Evolutionary conservation across 2,888 invertebrate species (phyloP), one percentile per base, ranked within the genome.

Genomic region (Amblyjoppa fuscipennis): DNA sequence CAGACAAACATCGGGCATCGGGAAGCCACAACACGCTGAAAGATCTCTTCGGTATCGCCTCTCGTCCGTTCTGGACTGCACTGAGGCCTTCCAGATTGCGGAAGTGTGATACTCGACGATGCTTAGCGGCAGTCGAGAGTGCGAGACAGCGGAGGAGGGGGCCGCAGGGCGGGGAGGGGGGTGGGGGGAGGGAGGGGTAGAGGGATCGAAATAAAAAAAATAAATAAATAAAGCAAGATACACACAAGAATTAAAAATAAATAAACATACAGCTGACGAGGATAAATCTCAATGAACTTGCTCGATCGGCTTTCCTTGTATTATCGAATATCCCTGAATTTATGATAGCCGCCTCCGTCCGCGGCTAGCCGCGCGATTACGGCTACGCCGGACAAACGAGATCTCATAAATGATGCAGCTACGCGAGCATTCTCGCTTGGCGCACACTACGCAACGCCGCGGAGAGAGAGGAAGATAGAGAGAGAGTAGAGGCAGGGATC

Each of bases 361-460:
- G 41, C 7, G 41, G 16, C 11, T 7, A 16, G 64, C 41, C 28
- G 64, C 49, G 68, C 69, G 59, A 45, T n/a, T 45, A 49, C n/a
- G 68, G 25, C 38, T 38, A 34, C 76, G 51, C 51, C 16, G 69
- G 81, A 69, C 81, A 70, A 81, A 75, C 81, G 69, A 70, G 80
- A 80, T 80, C 71, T 64, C 80, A 75, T 81, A 81, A 81, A 81
- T 75, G 75, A 81, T 75, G 75, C 69, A 70, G 69, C 74, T 69
- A 41, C 34, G 13, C 38, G 51, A 13, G 68, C 68, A 69, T 41
- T 66, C 64, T 75, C 64, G 31, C 49, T 74, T 7, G 41, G 77
- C 75, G 80, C 73, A 76, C 83, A 80, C 76, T 41, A n/a, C n/a
- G 68, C 31, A 66, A 76, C 41, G 34, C 38, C 61, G 45, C 16